Percentiles rank a stretch among this genome's conserved stretches.
Evolutionary conservation across 2,797 vertebrate genomes (phyloP).

Genomic region (Crenuchus spilurus): DNA sequence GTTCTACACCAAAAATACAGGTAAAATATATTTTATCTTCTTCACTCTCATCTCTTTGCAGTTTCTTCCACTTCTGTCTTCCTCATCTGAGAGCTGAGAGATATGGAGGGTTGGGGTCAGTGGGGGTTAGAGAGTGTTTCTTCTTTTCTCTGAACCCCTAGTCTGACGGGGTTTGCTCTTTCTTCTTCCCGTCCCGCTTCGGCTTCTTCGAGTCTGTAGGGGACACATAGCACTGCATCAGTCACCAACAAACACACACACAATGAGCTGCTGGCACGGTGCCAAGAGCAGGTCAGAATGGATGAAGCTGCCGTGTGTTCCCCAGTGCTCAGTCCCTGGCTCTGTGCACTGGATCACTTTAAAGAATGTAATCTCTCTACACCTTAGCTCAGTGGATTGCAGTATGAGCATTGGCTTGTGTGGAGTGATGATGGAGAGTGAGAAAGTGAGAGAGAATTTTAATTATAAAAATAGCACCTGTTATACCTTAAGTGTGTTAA

Average conservation of each 20-base stretch:
- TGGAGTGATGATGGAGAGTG: background rate
- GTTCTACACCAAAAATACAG: constrained; percentile 56
- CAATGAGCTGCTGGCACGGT: constrained; percentile 9
- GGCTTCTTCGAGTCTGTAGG: constrained; percentile 79
- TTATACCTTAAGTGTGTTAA: too few species aligned
- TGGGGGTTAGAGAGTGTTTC: background rate
- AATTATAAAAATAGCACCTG: too few species aligned
- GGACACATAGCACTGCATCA: constrained; percentile 17
- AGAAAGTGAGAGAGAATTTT: background rate
- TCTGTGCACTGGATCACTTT: background rate
- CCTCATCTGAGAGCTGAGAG: constrained; percentile 62
- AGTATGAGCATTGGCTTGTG: background rate
- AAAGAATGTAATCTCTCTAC: constrained; percentile 21
- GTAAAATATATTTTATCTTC: constrained; percentile 51
- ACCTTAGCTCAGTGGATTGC: background rate
- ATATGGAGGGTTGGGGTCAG: constrained; percentile 24
- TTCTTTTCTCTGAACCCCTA: constrained; percentile 55
- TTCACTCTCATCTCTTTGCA: constrained; percentile 58
- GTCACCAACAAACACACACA: constrained; percentile 22
- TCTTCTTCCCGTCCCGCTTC: constrained; percentile 81
- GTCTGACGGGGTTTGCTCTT: constrained; percentile 76
- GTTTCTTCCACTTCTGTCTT: constrained; percentile 40
- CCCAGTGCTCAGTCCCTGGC: background rate
- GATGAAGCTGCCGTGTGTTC: background rate
- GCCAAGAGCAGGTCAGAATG: background rate